Base-by-base conservation (phyloP, 2,797 vertebrate species). In the Squalus acanthias region DNA sequence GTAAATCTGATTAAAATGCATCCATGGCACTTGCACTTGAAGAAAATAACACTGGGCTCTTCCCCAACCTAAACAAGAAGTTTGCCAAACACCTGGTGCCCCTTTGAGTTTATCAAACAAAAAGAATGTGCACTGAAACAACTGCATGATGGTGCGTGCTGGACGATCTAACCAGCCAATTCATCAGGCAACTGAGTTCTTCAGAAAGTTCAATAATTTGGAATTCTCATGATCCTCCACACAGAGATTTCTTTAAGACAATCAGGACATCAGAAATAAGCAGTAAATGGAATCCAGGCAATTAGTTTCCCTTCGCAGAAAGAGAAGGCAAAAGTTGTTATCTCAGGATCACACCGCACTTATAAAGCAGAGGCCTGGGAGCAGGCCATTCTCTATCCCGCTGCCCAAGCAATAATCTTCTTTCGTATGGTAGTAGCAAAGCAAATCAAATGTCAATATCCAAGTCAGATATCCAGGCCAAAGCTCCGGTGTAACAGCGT, bases 131-230 rank as follows among this genome's bases (percentile, higher is more conserved):
- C 24, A 53, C 33, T 24, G 7, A 67, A 93, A 9, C n/a, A 67
- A n/a, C 60, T 39, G 89, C 60, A 92, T 33, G 15, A 33, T n/a
- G 29, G 89, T 33, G 8, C 60, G 26, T 33, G 72, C 26, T 76
- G 72, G 9, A 33, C 24, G 82, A 85, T 63, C 88, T 91, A 33
- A 63, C 57, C 3, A 89, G 82, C 6, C 57, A 67, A 74, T 15
- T 26, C 67, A 95, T 57, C 69, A 94, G 20, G 17, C 26, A 33
- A 15, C 10, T 67, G 46, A 95, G 39, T 70, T 70, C 63, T 8
- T 69, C 67, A 50, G 67, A 20, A 95, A 95, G 67, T 94, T 67
- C 65, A 94, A 39, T 94, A 22, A 67, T 94, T 39, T 94, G 63
- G n/a, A 46, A 39, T 29, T 53, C 24, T 29, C 53, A 89, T 1